Evolutionary conservation across 1,140 invertebrate species (phyloP), one percentile per base, ranked within the genome.

Genomic region (Drosophila sp.): DNA sequence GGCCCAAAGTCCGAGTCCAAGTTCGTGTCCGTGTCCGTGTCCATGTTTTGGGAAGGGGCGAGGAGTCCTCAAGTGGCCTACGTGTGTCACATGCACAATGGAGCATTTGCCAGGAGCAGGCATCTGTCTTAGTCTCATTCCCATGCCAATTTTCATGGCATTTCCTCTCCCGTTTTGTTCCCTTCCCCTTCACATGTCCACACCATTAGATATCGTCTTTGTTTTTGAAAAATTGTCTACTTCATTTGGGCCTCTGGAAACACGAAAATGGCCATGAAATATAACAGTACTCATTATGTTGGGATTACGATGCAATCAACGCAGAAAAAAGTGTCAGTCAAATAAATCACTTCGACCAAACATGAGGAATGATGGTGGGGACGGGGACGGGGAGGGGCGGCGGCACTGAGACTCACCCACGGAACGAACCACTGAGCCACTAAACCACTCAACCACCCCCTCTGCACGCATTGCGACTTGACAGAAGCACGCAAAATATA

Each of bases 281-380:
- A 90, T 90, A 90, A 90, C 89, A 90, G 89, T 89, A 82, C 87
- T 90, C 89, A 90, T 90, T 90, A 90, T 90, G 87, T 80, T 80
- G 80, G 87, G 89, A 90, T 90, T 90, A 90, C 84, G 89, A 90
- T 90, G 87, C 89, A 90, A 90, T 90, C 87, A 90, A 89, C 87
- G 83, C 83, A 87, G 83, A 83, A 87, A 87, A 90, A 90, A 90
- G 83, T 90, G 87, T 82, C 83, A 87, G 83, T 89, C 80, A 87
- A 90, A 90, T 90, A 90, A 90, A 90, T 90, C 87, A 90, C 89
- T 89, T 71, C 21, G 21, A 74, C 70, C 80, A 86, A 89, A 76
- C 83, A 87, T 79, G 83, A 79, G 62, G 65, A 65, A 84, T 83
- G 80, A n/a, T n/a, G n/a, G n/a, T n/a, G n/a, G n/a, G n/a, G n/a